phyloP scores from a whole-genome alignment of 2,797 vertebrate species.

The Tamandua tetradactyla region DNA sequence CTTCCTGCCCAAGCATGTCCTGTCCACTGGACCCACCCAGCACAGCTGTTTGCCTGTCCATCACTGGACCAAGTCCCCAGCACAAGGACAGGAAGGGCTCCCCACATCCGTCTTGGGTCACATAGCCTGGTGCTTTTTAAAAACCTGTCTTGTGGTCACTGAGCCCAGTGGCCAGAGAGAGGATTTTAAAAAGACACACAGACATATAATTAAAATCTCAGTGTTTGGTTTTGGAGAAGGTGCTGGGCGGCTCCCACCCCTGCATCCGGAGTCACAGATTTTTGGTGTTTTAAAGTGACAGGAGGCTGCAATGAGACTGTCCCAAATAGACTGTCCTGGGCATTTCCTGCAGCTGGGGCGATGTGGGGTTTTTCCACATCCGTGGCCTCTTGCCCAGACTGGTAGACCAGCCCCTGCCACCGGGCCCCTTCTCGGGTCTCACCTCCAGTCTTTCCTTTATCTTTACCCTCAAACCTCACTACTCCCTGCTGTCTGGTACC shows the following conservation, averaged over 20 bases:
- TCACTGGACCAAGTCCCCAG: constrained; percentile 45
- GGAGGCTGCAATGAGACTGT: not conserved
- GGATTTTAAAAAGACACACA: constrained; percentile 57
- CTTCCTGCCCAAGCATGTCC: not conserved
- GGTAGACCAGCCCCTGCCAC: not conserved
- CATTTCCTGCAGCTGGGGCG: constrained; percentile 36
- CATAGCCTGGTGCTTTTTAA: constrained; percentile 68
- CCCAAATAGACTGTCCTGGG: constrained; percentile 39
- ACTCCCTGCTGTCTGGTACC: not conserved
- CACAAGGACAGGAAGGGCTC: constrained; percentile 75
- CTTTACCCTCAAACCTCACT: rapidly evolving
- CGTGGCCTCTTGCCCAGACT: not conserved
- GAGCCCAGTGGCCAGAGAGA: constrained; percentile 72
- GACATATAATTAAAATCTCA: constrained; percentile 60
- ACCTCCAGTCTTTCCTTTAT: not conserved
- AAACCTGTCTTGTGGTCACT: constrained; percentile 79
- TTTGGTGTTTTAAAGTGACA: constrained; percentile 46
- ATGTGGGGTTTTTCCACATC: not conserved
- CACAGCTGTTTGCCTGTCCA: constrained; percentile 45
- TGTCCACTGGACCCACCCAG: not conserved
- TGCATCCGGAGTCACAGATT: constrained; percentile 71
- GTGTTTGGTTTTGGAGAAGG: constrained; percentile 8
- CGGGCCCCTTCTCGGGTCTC: rapidly evolving
- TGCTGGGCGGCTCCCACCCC: not conserved
- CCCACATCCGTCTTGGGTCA: constrained; percentile 79